These are phyloP conservation scores for Acanthochromis polyacanthus DNA, from an alignment of 2,113 vertebrate genomes.

Conservation along the genomic window DNA sequence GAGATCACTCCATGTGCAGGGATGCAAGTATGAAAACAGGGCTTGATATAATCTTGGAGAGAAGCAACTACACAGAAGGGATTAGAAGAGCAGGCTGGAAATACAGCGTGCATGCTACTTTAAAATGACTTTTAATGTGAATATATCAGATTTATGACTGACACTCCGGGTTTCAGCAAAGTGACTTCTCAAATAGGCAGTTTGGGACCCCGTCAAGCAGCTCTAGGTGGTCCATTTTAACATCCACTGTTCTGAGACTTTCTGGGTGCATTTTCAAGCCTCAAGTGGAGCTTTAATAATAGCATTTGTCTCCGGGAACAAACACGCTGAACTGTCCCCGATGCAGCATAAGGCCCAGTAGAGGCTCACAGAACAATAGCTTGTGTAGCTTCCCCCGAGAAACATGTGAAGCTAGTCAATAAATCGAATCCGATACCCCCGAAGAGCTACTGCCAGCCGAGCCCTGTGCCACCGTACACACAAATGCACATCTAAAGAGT, in stretches of 20 bases:
- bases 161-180: no score
- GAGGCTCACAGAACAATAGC: conserved; percentile 61
- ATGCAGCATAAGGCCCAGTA: conserved; percentile 49
- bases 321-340: conserved; percentile 1
- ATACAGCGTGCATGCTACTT: neutral
- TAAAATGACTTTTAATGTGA: neutral
- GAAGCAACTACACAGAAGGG: no score
- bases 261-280: conserved; percentile 1
- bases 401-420: conserved; percentile 18
- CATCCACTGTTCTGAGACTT: neutral
- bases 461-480: neutral
- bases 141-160: no score
- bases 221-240: neutral
- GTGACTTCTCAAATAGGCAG: neutral
- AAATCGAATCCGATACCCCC: neutral
- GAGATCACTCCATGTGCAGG: conserved; percentile 20
- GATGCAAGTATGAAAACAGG: conserved; percentile 43
- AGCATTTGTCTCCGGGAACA: conserved; percentile 37
- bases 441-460: neutral
- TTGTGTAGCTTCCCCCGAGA: neutral
- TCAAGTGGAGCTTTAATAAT: conserved; percentile 30
- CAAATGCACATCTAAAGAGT: neutral
- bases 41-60: neutral
- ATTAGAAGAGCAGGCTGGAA: neutral
- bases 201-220: neutral